These are phyloP conservation scores for Oligia latruncula DNA, from an alignment of 2,888 invertebrate genomes.

Conservation along the genomic window DNA sequence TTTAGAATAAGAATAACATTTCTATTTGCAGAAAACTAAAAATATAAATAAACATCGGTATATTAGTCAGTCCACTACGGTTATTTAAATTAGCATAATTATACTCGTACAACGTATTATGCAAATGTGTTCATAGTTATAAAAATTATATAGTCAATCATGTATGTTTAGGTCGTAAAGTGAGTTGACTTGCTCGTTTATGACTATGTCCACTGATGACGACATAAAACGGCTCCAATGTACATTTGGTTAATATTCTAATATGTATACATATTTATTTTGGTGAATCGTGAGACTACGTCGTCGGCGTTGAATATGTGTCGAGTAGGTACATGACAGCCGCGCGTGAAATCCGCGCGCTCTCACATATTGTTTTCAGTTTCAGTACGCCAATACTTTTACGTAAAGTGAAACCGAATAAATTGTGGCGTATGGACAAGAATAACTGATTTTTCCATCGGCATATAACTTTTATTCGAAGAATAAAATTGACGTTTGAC, in stretches of 20 bases:
- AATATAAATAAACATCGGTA: constrained; percentile 21
- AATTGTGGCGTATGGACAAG: not conserved
- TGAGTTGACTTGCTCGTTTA: constrained; percentile 53
- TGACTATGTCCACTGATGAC: constrained; percentile 43
- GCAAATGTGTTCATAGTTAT: constrained; percentile 42
- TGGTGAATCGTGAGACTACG: constrained; percentile 32
- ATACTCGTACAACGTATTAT: constrained; percentile 19
- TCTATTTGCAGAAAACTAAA: constrained; percentile 10
- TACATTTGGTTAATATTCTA: constrained; percentile 41
- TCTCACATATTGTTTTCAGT: constrained; percentile 41
- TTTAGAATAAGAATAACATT: constrained; percentile 33
- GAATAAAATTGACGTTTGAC: too few relatives aligned
- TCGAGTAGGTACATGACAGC: constrained; percentile 46
- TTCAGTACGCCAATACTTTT: constrained; percentile 34
- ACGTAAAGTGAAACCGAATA: constrained; percentile 18
- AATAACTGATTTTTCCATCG: not conserved
- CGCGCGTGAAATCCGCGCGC: constrained; percentile 31
- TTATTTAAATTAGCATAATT: constrained; percentile 8
- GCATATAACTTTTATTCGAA: too few relatives aligned
- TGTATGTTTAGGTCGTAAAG: constrained; percentile 44
- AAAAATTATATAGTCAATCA: constrained; percentile 29
- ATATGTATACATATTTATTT: constrained; percentile 43
- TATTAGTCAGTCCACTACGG: constrained; percentile 14
- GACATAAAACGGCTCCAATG: constrained; percentile 27
- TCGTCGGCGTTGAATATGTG: constrained; percentile 46